These are phyloP conservation scores for Panulirus ornatus DNA, from an alignment of 1,140 invertebrate species.

Conservation along the genomic window DNA sequence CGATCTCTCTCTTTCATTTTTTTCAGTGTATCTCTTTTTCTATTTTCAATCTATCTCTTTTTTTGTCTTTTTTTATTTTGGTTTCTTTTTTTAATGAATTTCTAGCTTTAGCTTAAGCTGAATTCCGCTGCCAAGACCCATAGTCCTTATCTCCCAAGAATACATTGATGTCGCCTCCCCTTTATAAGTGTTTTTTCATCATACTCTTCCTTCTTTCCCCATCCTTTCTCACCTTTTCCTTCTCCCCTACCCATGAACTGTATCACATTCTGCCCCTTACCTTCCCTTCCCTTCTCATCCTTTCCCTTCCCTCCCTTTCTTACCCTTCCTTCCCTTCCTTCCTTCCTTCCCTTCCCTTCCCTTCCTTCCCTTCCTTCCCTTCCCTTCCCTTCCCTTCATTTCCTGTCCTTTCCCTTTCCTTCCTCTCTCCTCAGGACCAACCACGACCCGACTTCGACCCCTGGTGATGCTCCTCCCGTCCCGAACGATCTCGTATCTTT, in stretches of 20 bases:
- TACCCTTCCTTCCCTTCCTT: not conserved
- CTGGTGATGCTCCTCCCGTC: not conserved
- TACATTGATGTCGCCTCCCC: too few relatives aligned
- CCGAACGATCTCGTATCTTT: constrained; percentile 32
- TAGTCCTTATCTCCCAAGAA: too few relatives aligned
- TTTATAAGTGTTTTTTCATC: too few relatives aligned
- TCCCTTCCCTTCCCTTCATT: not conserved
- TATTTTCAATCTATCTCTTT: too few relatives aligned
- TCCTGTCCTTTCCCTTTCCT: constrained; percentile 1
- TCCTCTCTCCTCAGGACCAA: constrained; percentile 15
- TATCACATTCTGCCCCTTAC: not conserved
- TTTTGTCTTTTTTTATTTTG: too few relatives aligned
- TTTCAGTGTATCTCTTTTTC: too few relatives aligned
- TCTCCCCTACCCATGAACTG: not conserved
- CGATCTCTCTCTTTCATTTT: too few relatives aligned
- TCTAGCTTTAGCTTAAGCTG: too few relatives aligned
- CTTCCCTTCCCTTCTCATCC: not conserved
- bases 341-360: not conserved
- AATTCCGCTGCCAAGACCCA: too few relatives aligned
- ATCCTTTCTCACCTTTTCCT: not conserved
- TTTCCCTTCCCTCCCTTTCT: not conserved
- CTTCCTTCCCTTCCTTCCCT: not conserved
- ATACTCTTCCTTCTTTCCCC: not conserved
- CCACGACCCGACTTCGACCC: not conserved
- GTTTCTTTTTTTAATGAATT: too few relatives aligned